Conservation (phyloP, 2,888 invertebrate species). For the Lasioglossum villosulum region DNA sequence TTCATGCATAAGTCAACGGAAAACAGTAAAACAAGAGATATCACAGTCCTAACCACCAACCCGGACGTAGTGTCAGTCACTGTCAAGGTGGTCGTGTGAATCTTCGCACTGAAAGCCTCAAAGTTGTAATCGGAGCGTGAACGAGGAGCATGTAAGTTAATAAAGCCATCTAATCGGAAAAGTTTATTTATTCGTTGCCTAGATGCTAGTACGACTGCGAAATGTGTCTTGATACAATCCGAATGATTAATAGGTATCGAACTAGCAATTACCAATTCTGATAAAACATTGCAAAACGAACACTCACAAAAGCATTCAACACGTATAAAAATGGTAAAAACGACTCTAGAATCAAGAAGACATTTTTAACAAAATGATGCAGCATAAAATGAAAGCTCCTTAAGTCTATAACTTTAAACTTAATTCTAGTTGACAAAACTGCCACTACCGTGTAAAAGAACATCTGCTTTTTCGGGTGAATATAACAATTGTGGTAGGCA, state of each 20-base stretch:
- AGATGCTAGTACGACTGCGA: background rate
- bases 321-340: background rate
- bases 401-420: background rate
- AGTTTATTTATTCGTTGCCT: background rate
- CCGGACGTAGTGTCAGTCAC: constrained; percentile 3
- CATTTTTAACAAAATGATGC: background rate
- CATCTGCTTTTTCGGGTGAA: background rate
- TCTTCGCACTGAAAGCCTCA: constrained; percentile 3
- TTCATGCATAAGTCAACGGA: background rate
- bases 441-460: background rate
- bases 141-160: constrained; percentile 8
- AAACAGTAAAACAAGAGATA: background rate
- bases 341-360: background rate
- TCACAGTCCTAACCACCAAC: background rate
- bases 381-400: too few species aligned
- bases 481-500: background rate
- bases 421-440: background rate
- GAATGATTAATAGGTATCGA: background rate
- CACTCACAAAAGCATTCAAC: too few species aligned
- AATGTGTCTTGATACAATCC: background rate
- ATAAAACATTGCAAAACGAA: background rate
- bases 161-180: constrained; percentile 1
- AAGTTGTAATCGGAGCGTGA: constrained; percentile 6
- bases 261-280: background rate
- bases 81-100: constrained; percentile 3